Base-by-base conservation (phyloP, 1,140 invertebrate genomes). In the Apis mellifera region DNA sequence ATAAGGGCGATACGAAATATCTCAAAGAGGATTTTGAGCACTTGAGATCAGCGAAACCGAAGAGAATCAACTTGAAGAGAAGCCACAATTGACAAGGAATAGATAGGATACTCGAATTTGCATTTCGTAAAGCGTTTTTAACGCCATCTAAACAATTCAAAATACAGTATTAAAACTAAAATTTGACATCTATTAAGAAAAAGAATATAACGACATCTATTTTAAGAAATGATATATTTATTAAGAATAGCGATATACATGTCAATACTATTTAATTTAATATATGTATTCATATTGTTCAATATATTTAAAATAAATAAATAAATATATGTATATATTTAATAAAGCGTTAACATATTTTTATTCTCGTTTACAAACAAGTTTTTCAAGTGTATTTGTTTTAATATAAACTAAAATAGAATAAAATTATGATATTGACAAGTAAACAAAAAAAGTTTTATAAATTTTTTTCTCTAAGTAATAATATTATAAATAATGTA, bases 1-100 rank as follows among this genome's bases (percentile, higher is more conserved):
- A 78, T 64, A 60, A 84, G 83, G 89, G 60, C 80, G 82, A 90
- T 78, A 88, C 84, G 79, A 88, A 84, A 82, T 91, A 85, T 87
- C 90, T 82, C 73, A 92, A 93, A 87, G 88, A 91, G 89, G 83
- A 93, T 88, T 90, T 88, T 86, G 90, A 84, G 86, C 82, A 92
- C 84, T 90, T 88, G 86, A 89, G 90, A 86, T 92, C 91, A 91
- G 89, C 86, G 86, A 89, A 91, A 91, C 85, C 86, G 82, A 90
- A 89, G 90, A 90, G 90, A 83, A 89, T 84, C 68, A 59, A 71
- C 59, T 65, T 84, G 66, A 80, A 70, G 26, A 86, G 78, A 86
- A 82, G 68, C 78, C 72, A 81, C 54, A 59, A 71, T 88, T 70
- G 21, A 71, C 60, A 62, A n/a, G 65, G 23, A 48, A 21, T 78